These are phyloP conservation scores for Hydrocynus forskahlii DNA, from an alignment of 2,797 vertebrate genomes.

Conservation along the genomic window DNA sequence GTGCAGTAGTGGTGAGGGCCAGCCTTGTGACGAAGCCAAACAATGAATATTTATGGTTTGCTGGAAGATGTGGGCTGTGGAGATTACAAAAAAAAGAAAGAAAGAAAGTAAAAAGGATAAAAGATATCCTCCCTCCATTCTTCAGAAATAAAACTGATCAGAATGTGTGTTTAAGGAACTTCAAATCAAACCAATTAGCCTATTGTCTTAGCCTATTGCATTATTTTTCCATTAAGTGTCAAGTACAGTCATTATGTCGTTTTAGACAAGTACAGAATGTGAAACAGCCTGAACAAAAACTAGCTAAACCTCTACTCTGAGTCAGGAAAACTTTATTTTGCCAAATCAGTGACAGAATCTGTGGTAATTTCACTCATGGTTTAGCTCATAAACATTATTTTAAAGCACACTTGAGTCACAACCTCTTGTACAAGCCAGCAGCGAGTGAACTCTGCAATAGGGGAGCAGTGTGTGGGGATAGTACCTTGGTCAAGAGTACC, in stretches of 20 bases:
- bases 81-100: not conserved
- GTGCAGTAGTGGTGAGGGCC: conserved; percentile 5
- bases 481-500: no score
- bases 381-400: not conserved
- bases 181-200: conserved; percentile 2
- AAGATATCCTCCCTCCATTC: not conserved
- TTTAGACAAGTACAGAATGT: not conserved
- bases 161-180: not conserved
- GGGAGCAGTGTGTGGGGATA: not conserved
- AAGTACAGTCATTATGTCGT: not conserved
- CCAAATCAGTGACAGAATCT: not conserved
- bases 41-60: conserved; percentile 22
- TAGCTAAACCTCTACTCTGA: not conserved
- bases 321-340: not conserved
- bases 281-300: not conserved
- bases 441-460: not conserved
- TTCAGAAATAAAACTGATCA: not conserved
- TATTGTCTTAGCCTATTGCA: no score
- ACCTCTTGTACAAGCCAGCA: conserved; percentile 14
- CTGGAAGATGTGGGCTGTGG: conserved; percentile 8
- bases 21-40: conserved; percentile 8
- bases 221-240: not conserved
- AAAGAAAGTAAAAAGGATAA: not conserved
- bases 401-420: not conserved
- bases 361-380: not conserved